These are phyloP conservation scores for Propithecus deckenii DNA, from an alignment of 2,797 vertebrate species.

Conservation along the genomic window DNA sequence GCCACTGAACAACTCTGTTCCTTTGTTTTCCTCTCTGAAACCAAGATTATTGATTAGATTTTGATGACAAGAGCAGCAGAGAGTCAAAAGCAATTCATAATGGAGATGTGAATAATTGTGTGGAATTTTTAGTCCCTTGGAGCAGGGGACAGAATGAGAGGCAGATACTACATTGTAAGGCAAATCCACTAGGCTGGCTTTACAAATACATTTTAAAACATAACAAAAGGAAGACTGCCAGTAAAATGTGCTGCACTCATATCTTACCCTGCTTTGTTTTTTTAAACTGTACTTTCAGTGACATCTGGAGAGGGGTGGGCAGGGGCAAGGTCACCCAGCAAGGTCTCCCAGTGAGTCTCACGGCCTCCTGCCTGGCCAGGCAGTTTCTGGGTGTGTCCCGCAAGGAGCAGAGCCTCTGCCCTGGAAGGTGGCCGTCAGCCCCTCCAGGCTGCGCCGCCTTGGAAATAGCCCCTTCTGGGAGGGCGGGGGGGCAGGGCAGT, in stretches of 20 bases:
- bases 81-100: slow-evolving; percentile 32
- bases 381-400: not conserved
- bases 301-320: not conserved
- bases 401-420: not conserved
- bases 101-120: not conserved
- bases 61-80: slow-evolving; percentile 33
- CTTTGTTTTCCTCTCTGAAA: not conserved
- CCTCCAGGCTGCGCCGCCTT: not conserved
- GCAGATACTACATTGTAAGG: not conserved
- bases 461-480: slow-evolving; percentile 55
- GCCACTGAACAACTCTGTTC: not conserved
- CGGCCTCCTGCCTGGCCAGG: not conserved
- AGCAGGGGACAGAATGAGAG: not conserved
- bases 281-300: not conserved
- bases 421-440: not conserved
- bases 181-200: not conserved
- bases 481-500: slow-evolving; percentile 18
- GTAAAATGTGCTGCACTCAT: not conserved
- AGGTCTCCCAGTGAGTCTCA: not conserved
- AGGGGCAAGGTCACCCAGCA: not conserved
- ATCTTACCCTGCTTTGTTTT: not conserved
- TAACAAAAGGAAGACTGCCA: not conserved
- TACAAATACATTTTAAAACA: not conserved
- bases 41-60: slow-evolving; percentile 12
- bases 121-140: not conserved